Evolutionary conservation across 2,888 invertebrate species (phyloP), one percentile per base, ranked within the genome.

Genomic region (Drosophila algonquin): DNA sequence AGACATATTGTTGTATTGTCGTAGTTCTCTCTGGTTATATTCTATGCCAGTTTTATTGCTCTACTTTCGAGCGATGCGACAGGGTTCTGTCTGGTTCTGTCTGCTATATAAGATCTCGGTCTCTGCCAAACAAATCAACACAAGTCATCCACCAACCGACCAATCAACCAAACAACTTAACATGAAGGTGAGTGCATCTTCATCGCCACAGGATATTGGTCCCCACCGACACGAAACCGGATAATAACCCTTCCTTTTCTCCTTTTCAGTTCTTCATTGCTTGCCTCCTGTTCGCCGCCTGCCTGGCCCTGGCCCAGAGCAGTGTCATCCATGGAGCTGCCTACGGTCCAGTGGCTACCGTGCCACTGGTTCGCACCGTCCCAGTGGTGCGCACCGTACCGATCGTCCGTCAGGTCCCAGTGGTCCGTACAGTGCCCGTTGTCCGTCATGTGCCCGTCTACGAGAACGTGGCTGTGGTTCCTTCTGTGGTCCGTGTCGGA

Each of bases 301-400:
- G 60, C 53, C 53, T 90, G 73, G 90, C 89, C 60, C 63, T 86
- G 45, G 82, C 68, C 61, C 86, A 85, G 51, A 74, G 88, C 72
- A 73, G 90, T 32, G 71, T 75, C 75, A 67, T 90, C 73, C 73
- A 76, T 61, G 77, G 68, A 47, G 63, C 68, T 18, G 75, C 59
- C 50, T 64, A 72, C 48, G 53, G 45, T 2, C 60, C 59, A 9
- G 50, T 63, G 32, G 27, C 55, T 24, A 24, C 72, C n/a, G 53
- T 59, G 10, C 54, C 69, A 6, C 30, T 68, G 30, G 57, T 57
- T 16, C 68, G 57, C 40, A 40, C 50, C 10, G 59, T 69, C 0
- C 60, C 21, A 1, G 69, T 70, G 12, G 68, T 70, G 12, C 47
- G 54, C 10, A 21, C n/a, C 3, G 77, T 78, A 10, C 78, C 80